A percentile compares a stretch with the other conserved stretches of the same genome.
Conservation (phyloP, 2,113 vertebrate species). For the Limanda limanda region DNA sequence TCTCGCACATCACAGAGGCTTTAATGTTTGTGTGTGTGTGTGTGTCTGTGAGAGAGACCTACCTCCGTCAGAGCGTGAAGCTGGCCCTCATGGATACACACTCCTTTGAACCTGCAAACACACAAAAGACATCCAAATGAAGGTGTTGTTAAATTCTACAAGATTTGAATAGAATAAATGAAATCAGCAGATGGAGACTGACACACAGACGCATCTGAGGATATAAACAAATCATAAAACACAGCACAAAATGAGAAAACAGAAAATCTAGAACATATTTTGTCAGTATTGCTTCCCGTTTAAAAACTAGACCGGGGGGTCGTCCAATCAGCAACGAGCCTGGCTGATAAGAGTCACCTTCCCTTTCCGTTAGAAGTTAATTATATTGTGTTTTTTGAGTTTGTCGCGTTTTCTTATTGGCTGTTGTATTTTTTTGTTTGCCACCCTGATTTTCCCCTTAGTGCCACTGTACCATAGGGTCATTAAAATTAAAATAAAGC, state of each 20-base stretch:
- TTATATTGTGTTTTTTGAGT: background rate
- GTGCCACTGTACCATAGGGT: too few relatives aligned
- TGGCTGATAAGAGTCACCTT: too few relatives aligned
- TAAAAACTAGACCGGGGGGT: too few relatives aligned
- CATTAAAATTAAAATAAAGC: background rate
- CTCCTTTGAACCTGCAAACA: conserved; percentile 94
- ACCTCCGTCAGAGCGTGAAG: conserved; percentile 98
- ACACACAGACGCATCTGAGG: background rate
- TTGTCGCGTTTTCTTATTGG: too few relatives aligned
- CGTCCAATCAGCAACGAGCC: too few relatives aligned
- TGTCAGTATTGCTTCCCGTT: too few relatives aligned
- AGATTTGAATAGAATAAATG: background rate
- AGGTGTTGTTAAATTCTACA: background rate
- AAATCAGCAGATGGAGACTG: background rate
- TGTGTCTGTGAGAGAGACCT: conserved; percentile 50
- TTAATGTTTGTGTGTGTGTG: too few relatives aligned
- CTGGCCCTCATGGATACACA: conserved; percentile 98
- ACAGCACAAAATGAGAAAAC: too few relatives aligned
- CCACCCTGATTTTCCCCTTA: background rate
- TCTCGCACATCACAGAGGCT: background rate
- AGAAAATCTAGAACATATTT: too few relatives aligned
- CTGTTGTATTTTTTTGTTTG: background rate
- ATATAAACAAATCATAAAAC: too few relatives aligned
- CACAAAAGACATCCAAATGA: conserved; percentile 37
- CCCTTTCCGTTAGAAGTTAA: too few relatives aligned